Evolutionary conservation across 2,113 vertebrate species (phyloP).

Genomic region (Phylloscopus trochiloides): DNA sequence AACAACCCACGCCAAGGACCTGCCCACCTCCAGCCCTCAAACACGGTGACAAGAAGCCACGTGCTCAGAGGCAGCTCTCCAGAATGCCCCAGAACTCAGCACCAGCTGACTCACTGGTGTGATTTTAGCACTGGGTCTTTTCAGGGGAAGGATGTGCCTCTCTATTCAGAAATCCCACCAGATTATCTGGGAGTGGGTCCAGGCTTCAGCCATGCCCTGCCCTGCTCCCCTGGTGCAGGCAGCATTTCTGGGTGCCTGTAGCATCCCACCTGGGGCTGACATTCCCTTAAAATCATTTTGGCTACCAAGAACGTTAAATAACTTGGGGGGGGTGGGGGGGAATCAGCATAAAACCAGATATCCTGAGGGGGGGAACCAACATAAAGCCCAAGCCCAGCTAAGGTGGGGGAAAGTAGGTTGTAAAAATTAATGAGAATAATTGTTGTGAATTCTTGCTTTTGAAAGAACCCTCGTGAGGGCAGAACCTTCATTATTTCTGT

Average conservation of each 20-base stretch:
- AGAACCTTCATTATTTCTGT: conserved; percentile 81
- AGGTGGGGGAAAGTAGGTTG: conserved; percentile 65
- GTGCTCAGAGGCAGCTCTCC: not conserved
- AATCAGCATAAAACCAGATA: conserved; percentile 53
- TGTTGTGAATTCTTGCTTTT: conserved; percentile 75
- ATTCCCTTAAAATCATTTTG: not conserved
- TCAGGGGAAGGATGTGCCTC: not conserved
- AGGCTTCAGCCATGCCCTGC: not conserved
- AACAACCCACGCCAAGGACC: not conserved
- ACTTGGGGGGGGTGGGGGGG: not conserved
- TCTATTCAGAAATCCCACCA: not conserved
- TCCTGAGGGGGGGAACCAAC: conserved; percentile 33
- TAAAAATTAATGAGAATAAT: conserved; percentile 84
- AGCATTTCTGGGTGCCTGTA: not conserved
- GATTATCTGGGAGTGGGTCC: not conserved
- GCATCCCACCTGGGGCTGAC: not conserved
- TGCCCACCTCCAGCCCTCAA: fast-evolving
- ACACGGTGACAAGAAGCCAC: fast-evolving
- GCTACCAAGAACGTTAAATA: not conserved
- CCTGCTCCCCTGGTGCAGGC: not conserved
- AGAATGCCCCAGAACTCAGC: not conserved
- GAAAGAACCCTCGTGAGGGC: conserved; percentile 58
- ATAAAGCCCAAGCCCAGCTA: conserved; percentile 61
- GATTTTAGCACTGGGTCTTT: not conserved
- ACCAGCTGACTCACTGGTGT: fast-evolving